Evolutionary conservation across 1,140 invertebrate genomes (phyloP).

Genomic region (Babylonia areolata): DNA sequence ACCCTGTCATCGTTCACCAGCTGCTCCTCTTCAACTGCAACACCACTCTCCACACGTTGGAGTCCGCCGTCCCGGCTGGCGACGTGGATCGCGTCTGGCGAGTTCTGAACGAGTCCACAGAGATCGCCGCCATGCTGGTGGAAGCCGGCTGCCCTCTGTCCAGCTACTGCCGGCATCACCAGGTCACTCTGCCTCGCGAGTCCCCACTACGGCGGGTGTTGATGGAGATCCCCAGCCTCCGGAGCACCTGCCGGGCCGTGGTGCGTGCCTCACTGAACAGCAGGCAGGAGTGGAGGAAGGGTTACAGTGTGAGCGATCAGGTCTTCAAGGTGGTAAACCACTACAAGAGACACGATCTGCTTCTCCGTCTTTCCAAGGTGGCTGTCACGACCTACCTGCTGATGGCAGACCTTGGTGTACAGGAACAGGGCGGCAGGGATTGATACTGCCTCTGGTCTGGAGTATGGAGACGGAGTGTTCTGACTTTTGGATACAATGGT

Average conservation of each 20-base stretch:
- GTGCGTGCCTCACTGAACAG: background rate
- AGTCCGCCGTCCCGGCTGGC: background rate
- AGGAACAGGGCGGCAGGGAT: background rate
- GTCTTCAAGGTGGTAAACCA: background rate
- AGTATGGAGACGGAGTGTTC: background rate
- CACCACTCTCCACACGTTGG: background rate
- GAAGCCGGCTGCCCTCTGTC: background rate
- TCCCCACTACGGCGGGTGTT: background rate
- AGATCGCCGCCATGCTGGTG: background rate
- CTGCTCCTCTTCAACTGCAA: background rate
- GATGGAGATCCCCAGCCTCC: background rate
- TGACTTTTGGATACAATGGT: too few species aligned
- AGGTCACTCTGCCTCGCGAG: background rate
- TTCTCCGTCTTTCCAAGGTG: background rate
- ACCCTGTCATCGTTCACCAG: background rate
- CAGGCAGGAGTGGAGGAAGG: background rate
- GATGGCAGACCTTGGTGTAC: background rate
- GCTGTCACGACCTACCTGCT: background rate
- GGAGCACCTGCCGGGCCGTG: background rate
- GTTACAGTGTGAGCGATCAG: background rate
- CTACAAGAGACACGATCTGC: background rate
- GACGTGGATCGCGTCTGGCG: background rate
- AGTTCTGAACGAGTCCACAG: background rate
- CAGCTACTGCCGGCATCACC: background rate
- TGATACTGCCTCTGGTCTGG: background rate